Evolutionary conservation across 2,888 invertebrate genomes (phyloP).

Genomic region (Drosophila dives): DNA sequence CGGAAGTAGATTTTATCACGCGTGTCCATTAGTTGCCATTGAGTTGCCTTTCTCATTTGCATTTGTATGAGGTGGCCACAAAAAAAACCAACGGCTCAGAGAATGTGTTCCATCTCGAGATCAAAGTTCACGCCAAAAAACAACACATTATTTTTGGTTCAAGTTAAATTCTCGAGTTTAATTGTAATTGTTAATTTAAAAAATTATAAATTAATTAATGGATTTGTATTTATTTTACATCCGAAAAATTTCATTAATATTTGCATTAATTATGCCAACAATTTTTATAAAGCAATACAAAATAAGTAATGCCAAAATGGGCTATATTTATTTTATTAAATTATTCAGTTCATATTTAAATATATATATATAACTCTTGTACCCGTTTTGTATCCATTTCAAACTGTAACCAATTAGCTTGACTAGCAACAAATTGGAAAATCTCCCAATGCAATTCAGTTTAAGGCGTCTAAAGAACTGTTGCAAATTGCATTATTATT

Average conservation of each 20-base stretch:
- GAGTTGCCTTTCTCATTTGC: conserved; percentile 37
- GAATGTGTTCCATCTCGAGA: conserved; percentile 5
- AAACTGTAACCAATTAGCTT: conserved; percentile 20
- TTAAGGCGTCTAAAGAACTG: conserved; percentile 29
- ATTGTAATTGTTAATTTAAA: background rate
- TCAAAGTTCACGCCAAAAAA: conserved; percentile 36
- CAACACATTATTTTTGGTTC: background rate
- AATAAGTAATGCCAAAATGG: background rate
- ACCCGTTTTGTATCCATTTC: background rate
- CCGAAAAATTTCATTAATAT: background rate
- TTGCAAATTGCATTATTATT: conserved; percentile 65
- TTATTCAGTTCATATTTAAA: background rate
- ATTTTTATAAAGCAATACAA: too few species aligned
- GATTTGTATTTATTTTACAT: background rate
- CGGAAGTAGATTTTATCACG: conserved; percentile 77
- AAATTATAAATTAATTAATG: background rate
- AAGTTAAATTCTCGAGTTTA: background rate
- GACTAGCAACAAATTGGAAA: conserved; percentile 37
- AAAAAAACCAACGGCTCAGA: conserved; percentile 25
- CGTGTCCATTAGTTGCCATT: conserved; percentile 69
- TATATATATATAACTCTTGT: background rate
- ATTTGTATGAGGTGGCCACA: conserved; percentile 39
- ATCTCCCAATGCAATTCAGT: conserved; percentile 53
- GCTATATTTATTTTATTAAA: background rate
- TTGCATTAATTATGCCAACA: background rate